Conservation (phyloP, 2,888 invertebrate species). For the Phyllotreta striolata region DNA sequence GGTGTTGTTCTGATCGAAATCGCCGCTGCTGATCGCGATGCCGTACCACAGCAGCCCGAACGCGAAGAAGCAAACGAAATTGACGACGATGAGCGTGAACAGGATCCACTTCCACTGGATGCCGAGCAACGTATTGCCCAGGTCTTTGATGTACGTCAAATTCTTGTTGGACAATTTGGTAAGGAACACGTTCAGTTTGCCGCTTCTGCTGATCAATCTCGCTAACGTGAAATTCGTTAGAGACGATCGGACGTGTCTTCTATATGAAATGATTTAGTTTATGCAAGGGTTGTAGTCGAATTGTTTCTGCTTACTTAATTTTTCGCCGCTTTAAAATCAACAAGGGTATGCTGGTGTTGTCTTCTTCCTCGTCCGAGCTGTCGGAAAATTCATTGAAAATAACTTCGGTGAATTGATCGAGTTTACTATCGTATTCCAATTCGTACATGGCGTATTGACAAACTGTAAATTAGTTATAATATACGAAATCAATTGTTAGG, state of each 20-base stretch:
- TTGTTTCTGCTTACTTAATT: conserved; percentile 36
- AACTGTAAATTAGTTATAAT: not conserved
- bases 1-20: conserved; percentile 44
- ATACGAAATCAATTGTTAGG: not conserved
- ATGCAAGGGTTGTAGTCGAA: not conserved
- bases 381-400: conserved; percentile 45
- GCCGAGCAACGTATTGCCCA: conserved; percentile 73
- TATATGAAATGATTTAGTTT: conserved; percentile 16
- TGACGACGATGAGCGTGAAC: conserved; percentile 56
- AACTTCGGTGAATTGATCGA: conserved; percentile 45
- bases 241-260: conserved; percentile 42
- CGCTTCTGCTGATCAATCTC: conserved; percentile 49
- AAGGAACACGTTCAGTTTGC: conserved; percentile 48
- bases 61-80: conserved; percentile 48
- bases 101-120: conserved; percentile 78
- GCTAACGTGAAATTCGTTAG: conserved; percentile 40
- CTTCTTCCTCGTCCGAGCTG: conserved; percentile 38
- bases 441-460: conserved; percentile 24
- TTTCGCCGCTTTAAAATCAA: conserved; percentile 42
- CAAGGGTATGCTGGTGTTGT: conserved; percentile 26
- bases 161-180: conserved; percentile 49
- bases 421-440: conserved; percentile 41
- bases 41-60: conserved; percentile 50
- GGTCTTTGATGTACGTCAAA: conserved; percentile 60
- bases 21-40: conserved; percentile 48